phyloP scores from a whole-genome alignment of 2,888 invertebrate genomes.

The Scaptomyza cyrtandrae region DNA sequence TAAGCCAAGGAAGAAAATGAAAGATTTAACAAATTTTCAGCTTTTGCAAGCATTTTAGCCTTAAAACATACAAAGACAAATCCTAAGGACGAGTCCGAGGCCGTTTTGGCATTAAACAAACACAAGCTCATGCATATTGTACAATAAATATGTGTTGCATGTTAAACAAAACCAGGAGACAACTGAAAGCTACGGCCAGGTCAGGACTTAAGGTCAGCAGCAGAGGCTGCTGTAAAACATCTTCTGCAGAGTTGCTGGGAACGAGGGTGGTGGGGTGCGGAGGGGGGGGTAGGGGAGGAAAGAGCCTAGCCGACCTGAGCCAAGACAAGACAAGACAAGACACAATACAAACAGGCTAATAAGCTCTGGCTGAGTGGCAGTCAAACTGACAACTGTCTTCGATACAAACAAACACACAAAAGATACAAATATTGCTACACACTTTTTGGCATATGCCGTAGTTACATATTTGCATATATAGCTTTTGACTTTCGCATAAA shows the following conservation, averaged over 20 bases:
- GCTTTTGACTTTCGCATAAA: conserved; percentile 70
- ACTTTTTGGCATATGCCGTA: conserved; percentile 52
- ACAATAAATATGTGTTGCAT: conserved; percentile 58
- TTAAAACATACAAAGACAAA: conserved; percentile 20
- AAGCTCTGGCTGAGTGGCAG: conserved; percentile 42
- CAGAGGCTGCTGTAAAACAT: conserved; percentile 26
- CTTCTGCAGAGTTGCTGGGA: conserved; percentile 1
- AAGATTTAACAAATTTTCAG: conserved; percentile 42
- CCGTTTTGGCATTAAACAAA: conserved; percentile 17
- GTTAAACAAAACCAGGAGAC: conserved; percentile 38
- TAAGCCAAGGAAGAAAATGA: neutral
- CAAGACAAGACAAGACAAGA: conserved; percentile 18
- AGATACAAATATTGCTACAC: conserved; percentile 36
- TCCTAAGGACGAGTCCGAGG: conserved; percentile 5
- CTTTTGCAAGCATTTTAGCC: conserved; percentile 14
- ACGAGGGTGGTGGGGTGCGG: neutral
- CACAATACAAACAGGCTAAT: conserved; percentile 52
- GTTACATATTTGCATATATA: conserved; percentile 72
- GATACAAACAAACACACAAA: conserved; percentile 33
- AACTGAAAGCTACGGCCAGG: conserved; percentile 27
- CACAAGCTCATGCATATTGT: conserved; percentile 61
- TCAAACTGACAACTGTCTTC: conserved; percentile 53
- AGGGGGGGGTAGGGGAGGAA: neutral
- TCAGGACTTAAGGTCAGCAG: conserved; percentile 38
- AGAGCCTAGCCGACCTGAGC: conserved; percentile 1